These are phyloP conservation scores for Anthopleura sola DNA, from an alignment of 64 coral and sea anemone genomes.

Conservation along the genomic window DNA sequence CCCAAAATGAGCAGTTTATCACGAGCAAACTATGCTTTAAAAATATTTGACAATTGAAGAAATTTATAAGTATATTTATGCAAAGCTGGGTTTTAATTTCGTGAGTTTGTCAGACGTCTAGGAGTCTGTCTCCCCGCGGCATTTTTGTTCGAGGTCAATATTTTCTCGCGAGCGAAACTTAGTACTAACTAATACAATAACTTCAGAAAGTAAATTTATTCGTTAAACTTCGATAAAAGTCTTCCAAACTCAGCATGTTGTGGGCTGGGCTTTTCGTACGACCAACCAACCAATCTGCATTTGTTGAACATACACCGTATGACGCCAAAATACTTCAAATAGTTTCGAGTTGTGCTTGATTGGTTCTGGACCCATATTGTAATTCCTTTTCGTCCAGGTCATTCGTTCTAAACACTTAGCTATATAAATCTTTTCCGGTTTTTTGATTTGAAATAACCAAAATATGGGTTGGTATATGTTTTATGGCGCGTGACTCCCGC, in stretches of 20 bases:
- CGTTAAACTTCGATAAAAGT: neutral
- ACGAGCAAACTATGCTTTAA: neutral
- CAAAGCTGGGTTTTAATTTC: neutral
- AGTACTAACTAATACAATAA: neutral
- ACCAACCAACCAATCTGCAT: neutral
- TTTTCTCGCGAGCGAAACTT: neutral
- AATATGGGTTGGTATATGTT: too few species aligned
- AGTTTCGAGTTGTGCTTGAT: neutral
- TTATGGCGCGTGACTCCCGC: neutral
- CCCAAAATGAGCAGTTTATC: neutral
- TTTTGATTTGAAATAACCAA: neutral
- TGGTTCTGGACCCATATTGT: neutral
- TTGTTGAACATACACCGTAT: neutral
- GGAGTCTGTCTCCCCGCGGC: neutral
- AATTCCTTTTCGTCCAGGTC: neutral
- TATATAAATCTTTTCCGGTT: slow-evolving; percentile 6
- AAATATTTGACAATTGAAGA: neutral
- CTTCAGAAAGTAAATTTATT: neutral
- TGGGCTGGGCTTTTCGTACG: neutral
- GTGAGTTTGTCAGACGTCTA: neutral
- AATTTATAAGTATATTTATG: neutral
- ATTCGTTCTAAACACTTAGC: neutral
- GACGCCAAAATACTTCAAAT: neutral
- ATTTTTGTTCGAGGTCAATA: neutral
- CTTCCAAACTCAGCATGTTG: neutral